Conservation (phyloP, 1,140 invertebrate genomes). For the Vanessa atalanta region DNA sequence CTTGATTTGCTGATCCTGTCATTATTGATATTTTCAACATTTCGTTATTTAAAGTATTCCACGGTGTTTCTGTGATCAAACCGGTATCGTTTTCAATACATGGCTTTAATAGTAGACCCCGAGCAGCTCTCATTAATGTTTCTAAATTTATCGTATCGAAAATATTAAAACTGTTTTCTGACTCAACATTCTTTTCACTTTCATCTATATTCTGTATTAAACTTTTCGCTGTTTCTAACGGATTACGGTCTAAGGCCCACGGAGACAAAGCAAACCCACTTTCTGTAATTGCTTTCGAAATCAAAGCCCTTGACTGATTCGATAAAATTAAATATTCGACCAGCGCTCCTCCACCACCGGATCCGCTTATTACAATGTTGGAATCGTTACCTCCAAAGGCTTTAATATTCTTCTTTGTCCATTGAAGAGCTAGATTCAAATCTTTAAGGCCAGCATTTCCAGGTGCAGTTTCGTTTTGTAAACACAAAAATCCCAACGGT, state of each 20-base stretch:
- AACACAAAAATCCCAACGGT: constrained; percentile 64
- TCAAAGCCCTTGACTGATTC: constrained; percentile 45
- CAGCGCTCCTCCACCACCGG: constrained; percentile 51
- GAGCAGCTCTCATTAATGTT: constrained; percentile 40
- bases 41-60: constrained; percentile 44
- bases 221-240: constrained; percentile 36
- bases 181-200: constrained; percentile 13
- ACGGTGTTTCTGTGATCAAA: constrained; percentile 55
- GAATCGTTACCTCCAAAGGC: constrained; percentile 86
- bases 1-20: constrained; percentile 56
- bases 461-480: constrained; percentile 49
- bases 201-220: constrained; percentile 35
- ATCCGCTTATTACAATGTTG: constrained; percentile 62
- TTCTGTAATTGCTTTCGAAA: constrained; percentile 63
- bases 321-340: constrained; percentile 58
- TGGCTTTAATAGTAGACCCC: constrained; percentile 48
- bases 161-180: constrained; percentile 4
- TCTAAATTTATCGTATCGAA: constrained; percentile 35
- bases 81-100: constrained; percentile 50
- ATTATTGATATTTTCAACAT: constrained; percentile 49
- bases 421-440: constrained; percentile 84
- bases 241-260: constrained; percentile 64
- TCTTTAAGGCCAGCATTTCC: constrained; percentile 87
- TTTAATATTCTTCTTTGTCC: constrained; percentile 85
- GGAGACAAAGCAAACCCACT: constrained; percentile 60